phyloP scores from a whole-genome alignment of 2,113 vertebrate species.

The Microtus pennsylvanicus region DNA sequence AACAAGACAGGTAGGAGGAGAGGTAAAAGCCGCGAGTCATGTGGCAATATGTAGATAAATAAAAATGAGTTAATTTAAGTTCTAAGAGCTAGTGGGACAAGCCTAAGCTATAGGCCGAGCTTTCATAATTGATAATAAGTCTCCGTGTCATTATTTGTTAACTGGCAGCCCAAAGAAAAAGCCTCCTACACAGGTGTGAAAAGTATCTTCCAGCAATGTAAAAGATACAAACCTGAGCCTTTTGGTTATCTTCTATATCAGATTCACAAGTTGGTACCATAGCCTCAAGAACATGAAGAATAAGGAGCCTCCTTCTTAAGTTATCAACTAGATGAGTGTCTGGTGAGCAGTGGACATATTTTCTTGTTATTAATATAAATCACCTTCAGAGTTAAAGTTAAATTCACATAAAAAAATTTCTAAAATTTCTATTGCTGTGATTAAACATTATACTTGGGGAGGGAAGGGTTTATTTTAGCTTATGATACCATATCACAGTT shows the following conservation, averaged over 20 bases:
- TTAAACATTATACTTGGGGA: not conserved
- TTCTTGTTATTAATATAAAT: constrained; percentile 15
- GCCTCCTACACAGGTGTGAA: not conserved
- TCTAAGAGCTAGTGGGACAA: no score
- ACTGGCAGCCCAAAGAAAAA: not conserved
- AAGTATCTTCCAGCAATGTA: constrained; percentile 38
- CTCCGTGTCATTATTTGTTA: no score
- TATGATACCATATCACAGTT: not conserved
- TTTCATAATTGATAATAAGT: no score
- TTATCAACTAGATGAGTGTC: constrained; percentile 96
- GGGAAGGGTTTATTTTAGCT: not conserved
- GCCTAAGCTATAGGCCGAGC: no score
- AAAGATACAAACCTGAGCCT: constrained; percentile 90
- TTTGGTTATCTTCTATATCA: constrained; percentile 95
- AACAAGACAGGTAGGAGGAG: no score
- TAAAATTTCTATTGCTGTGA: not conserved
- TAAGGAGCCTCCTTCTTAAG: constrained; percentile 95
- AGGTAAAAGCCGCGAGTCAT: no score
- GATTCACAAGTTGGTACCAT: constrained; percentile 96
- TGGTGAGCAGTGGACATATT: constrained; percentile 75
- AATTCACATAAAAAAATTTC: not conserved
- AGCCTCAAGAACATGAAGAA: constrained; percentile 96
- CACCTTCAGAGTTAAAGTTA: constrained; percentile 58
- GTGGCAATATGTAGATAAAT: no score
- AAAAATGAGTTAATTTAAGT: no score